Percentiles rank a stretch among this genome's conserved stretches.
phyloP scores from a whole-genome alignment of 2,888 invertebrate species.

The Hyposoter dolosus region DNA sequence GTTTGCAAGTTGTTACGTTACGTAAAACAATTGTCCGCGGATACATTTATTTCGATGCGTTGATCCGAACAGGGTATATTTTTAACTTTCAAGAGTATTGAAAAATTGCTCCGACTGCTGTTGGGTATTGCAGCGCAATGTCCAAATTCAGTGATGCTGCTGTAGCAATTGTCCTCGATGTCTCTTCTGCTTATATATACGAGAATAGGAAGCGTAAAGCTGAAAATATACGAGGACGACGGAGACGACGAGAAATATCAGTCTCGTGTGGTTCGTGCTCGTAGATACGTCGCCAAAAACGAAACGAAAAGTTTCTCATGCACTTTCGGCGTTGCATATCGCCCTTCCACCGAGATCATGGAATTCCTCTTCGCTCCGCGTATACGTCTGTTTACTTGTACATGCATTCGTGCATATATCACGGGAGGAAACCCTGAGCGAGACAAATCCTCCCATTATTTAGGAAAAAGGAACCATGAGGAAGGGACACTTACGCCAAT shows the following conservation, averaged over 20 bases:
- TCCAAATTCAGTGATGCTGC: background rate
- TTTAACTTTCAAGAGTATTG: background rate
- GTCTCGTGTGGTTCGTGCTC: conserved; percentile 43
- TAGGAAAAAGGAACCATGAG: conserved; percentile 36
- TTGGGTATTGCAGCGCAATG: conserved; percentile 1
- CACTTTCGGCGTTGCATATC: conserved; percentile 41
- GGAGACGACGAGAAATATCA: conserved; percentile 60
- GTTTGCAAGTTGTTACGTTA: background rate
- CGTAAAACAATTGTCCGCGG: background rate
- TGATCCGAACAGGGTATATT: background rate
- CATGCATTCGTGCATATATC: conserved; percentile 22
- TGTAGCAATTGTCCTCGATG: conserved; percentile 19
- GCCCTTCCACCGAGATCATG: conserved; percentile 44
- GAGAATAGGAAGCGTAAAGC: conserved; percentile 31
- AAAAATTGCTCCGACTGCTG: background rate
- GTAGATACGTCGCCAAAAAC: conserved; percentile 8
- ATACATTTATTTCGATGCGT: background rate
- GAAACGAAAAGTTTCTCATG: conserved; percentile 28
- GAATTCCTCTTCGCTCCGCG: conserved; percentile 39
- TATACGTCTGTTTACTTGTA: conserved; percentile 7
- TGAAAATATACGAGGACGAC: conserved; percentile 56
- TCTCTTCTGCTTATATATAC: conserved; percentile 19
- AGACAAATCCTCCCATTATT: conserved; percentile 51
- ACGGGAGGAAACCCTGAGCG: conserved; percentile 9
- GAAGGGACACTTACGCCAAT: conserved; percentile 12